phyloP scores from a whole-genome alignment of 2,113 vertebrate genomes.

The Salvelinus fontinalis region DNA sequence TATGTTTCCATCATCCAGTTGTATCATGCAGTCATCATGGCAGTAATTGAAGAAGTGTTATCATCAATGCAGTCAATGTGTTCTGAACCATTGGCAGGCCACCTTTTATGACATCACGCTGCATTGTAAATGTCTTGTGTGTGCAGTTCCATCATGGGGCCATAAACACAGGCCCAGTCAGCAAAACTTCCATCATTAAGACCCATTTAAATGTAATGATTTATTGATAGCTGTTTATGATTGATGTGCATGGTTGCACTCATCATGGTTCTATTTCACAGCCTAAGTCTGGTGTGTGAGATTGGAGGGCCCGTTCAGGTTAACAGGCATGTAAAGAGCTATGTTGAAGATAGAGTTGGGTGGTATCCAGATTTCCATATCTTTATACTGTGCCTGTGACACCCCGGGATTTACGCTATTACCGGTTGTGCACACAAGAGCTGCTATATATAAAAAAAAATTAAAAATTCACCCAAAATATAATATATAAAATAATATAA shows the following conservation, averaged over 20 bases:
- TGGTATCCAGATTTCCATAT: too few species aligned
- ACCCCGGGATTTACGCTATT: too few species aligned
- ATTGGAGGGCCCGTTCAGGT: slow-evolving; percentile 50
- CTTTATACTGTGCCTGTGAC: too few species aligned
- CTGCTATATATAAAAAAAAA: too few species aligned
- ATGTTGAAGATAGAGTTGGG: not conserved
- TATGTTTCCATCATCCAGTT: slow-evolving; percentile 62
- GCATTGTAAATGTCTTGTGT: slow-evolving; percentile 73
- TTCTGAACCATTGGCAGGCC: slow-evolving; percentile 68
- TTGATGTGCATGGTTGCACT: slow-evolving; percentile 65
- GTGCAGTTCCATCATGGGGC: slow-evolving; percentile 68
- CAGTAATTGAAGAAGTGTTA: slow-evolving; percentile 66
- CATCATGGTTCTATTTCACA: slow-evolving; percentile 53
- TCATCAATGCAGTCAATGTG: slow-evolving; percentile 63
- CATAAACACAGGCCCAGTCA: slow-evolving; percentile 71
- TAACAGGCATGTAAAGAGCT: slow-evolving; percentile 62
- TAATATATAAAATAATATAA: too few species aligned
- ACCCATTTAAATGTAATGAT: slow-evolving; percentile 80
- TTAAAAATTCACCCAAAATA: too few species aligned
- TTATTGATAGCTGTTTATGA: slow-evolving; percentile 79
- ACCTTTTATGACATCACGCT: slow-evolving; percentile 67
- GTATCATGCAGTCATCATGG: slow-evolving; percentile 55
- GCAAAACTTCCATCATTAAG: slow-evolving; percentile 78
- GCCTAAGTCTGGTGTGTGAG: slow-evolving; percentile 44
- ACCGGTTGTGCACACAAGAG: too few species aligned